These are phyloP conservation scores for Lates calcarifer DNA, from an alignment of 2,113 vertebrate species.

Conservation along the genomic window DNA sequence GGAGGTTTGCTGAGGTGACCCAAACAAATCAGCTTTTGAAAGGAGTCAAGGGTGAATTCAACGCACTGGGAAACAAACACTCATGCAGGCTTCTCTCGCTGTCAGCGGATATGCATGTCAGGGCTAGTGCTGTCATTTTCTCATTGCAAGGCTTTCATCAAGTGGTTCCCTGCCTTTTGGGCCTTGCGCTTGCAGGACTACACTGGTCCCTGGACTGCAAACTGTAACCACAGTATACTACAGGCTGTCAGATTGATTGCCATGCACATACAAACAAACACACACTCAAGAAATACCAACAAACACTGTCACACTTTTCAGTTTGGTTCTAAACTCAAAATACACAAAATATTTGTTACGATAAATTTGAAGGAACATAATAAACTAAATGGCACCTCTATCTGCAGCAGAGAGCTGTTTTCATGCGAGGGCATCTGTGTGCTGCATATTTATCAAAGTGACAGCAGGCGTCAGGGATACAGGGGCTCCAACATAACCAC, in stretches of 20 bases:
- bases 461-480: slow-evolving; percentile 81
- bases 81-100: slow-evolving; percentile 42
- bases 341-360: slow-evolving; percentile 12
- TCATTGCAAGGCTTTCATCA: slow-evolving; percentile 43
- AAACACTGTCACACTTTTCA: slow-evolving; percentile 15
- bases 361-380: slow-evolving; percentile 42
- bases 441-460: slow-evolving; percentile 85
- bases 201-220: slow-evolving; percentile 46
- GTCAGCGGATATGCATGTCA: slow-evolving; percentile 71
- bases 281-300: not conserved
- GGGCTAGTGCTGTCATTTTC: slow-evolving; percentile 55
- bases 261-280: not conserved
- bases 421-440: slow-evolving; percentile 69
- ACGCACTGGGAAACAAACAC: slow-evolving; percentile 69
- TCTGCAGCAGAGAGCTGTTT: slow-evolving; percentile 65
- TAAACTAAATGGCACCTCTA: slow-evolving; percentile 40
- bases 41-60: slow-evolving; percentile 78
- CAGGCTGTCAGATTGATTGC: slow-evolving; percentile 40
- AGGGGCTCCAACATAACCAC: slow-evolving; percentile 79
- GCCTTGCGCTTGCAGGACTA: slow-evolving; percentile 42
- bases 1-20: slow-evolving; percentile 79
- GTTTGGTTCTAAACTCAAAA: slow-evolving; percentile 33
- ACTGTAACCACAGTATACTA: slow-evolving; percentile 61
- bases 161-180: slow-evolving; percentile 37
- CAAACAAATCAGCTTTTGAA: slow-evolving; percentile 83